phyloP scores from a whole-genome alignment of 1,140 invertebrate species.

The Drosophila seguyi region DNA sequence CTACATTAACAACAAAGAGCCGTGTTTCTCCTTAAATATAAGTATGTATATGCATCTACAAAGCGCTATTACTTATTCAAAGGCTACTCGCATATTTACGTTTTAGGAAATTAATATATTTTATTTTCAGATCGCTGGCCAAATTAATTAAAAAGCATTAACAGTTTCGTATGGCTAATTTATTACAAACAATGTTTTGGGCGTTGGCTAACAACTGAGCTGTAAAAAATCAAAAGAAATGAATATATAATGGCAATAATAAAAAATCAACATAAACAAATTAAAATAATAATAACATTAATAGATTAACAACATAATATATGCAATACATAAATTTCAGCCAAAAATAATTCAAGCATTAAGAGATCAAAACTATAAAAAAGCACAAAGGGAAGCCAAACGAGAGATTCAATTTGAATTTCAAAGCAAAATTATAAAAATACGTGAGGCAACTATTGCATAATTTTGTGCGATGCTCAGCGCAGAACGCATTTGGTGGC shows the following conservation, averaged over 20 bases:
- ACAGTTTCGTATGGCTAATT: conserved; percentile 61
- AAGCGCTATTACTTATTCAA: conserved; percentile 42
- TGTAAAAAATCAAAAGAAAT: conserved; percentile 63
- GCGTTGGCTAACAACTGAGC: conserved; percentile 76
- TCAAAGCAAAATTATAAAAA: conserved; percentile 44
- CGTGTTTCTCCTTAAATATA: conserved; percentile 3
- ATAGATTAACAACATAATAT: conserved; percentile 71
- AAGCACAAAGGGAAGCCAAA: conserved; percentile 36
- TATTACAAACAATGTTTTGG: conserved; percentile 70
- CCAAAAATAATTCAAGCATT: conserved; percentile 74
- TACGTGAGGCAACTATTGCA: conserved; percentile 65
- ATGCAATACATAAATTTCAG: conserved; percentile 68
- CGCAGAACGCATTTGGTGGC: conserved; percentile 53
- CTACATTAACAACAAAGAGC: neutral
- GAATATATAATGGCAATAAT: conserved; percentile 53
- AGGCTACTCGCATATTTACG: conserved; percentile 25
- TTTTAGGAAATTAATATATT: conserved; percentile 41
- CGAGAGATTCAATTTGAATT: conserved; percentile 66
- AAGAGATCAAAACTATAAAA: conserved; percentile 74
- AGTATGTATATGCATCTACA: conserved; percentile 40
- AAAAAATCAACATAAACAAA: conserved; percentile 58
- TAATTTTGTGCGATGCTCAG: conserved; percentile 68
- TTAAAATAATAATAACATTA: conserved; percentile 63
- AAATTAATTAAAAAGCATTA: conserved; percentile 63
- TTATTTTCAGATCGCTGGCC: conserved; percentile 29